A percentile compares a stretch with the other conserved stretches of the same genome.
phyloP scores from a whole-genome alignment of 2,113 vertebrate genomes.

The Ceratotherium simum region DNA sequence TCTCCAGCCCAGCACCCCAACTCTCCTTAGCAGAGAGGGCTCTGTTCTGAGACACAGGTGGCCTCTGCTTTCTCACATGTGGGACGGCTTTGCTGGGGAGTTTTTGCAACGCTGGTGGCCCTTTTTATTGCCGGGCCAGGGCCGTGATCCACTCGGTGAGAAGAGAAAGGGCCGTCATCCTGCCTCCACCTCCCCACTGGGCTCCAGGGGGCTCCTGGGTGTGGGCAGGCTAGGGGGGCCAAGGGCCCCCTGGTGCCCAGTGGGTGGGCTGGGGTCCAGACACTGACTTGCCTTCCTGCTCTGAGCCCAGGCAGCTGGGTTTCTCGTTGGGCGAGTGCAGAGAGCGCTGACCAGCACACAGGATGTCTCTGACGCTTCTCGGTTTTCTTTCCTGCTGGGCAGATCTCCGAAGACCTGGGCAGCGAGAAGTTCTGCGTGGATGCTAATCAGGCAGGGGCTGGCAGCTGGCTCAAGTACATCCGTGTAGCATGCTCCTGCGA shows the following conservation, averaged over 20 bases:
- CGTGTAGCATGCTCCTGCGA: conserved; percentile 92
- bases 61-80: background rate
- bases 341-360: rapidly evolving
- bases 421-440: conserved; percentile 93
- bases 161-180: background rate
- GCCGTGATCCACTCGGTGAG: background rate
- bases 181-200: rapidly evolving
- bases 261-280: background rate
- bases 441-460: conserved; percentile 84
- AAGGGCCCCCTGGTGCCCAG: rapidly evolving
- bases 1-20: background rate
- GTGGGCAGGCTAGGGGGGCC: rapidly evolving
- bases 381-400: conserved; percentile 56
- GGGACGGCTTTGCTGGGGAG: background rate
- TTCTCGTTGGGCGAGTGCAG: too few relatives aligned
- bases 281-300: rapidly evolving
- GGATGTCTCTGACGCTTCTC: conserved; percentile 9
- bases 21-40: background rate
- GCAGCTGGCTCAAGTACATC: conserved; percentile 97
- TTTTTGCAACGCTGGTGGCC: background rate
- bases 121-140: background rate
- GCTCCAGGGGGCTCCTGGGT: background rate
- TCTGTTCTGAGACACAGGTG: background rate
- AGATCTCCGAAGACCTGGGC: conserved; percentile 94
- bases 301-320: background rate